Evolutionary conservation across 2,888 invertebrate genomes (phyloP), one percentile per base, ranked within the genome.

Genomic region (Julus scandinavius): DNA sequence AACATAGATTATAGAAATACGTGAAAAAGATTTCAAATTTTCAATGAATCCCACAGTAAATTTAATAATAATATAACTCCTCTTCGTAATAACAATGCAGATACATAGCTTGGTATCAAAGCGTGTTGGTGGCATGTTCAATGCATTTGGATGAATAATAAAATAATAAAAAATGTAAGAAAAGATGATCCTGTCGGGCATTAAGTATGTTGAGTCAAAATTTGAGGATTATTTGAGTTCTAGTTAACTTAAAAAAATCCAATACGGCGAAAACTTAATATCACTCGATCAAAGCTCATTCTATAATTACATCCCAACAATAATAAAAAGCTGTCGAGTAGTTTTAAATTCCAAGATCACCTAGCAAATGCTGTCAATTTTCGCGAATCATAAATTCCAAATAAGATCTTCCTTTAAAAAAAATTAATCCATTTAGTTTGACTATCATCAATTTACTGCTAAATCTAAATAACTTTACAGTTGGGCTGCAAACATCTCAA

Each of bases 391-490:
- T 29, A 72, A 72, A 72, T 72, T 72, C 72, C 72, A 72, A 72
- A n/a, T 72, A 7, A 29, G 29, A 72, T 72, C 72, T 72, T 29
- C 29, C 29, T 13, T 2, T 72, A 6, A 72, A 72, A 72, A 72
- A 72, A 29, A 11, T 0, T 72, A 72, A 72, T 72, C 72, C 72
- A 9, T 29, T 4, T 72, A 72, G 20, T 72, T 72, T 72, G n/a
- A 72, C 29, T 72, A 72, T 72, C 72, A 29, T 72, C 72, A 72
- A 72, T 72, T 72, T 72, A 72, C 72, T 29, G 72, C 29, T 72
- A 72, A 72, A 72, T 72, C 72, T 29, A 29, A 72, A 72, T 72
- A 29, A 72, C 72, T 63, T 20, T 29, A 72, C 72, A 29, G 72
- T 29, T 72, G 72, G 29, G 72, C 72, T 20, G 29, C 72, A 72